Evolutionary conservation across 2,113 vertebrate species (phyloP).

Genomic region (Daboia siamensis): DNA sequence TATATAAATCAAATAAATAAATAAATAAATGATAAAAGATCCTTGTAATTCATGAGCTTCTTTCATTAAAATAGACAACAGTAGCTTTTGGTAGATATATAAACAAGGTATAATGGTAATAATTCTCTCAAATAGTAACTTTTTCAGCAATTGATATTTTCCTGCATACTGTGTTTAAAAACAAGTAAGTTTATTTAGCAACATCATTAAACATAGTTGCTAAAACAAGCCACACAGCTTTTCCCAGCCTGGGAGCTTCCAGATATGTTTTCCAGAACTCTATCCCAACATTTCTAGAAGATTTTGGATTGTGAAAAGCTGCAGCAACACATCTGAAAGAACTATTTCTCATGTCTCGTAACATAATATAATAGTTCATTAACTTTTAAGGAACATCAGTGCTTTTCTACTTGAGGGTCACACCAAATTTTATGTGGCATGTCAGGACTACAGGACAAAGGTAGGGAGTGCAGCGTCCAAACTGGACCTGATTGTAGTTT

Average conservation of each 20-base stretch:
- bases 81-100: background rate
- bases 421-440: background rate
- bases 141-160: background rate
- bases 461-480: background rate
- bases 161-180: background rate
- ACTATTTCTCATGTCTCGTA: background rate
- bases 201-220: background rate
- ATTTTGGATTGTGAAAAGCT: background rate
- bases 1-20: too few species aligned
- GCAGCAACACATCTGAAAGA: background rate
- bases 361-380: background rate
- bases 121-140: background rate
- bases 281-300: background rate
- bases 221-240: background rate
- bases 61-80: background rate
- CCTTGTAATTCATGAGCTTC: background rate
- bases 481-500: background rate
- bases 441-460: background rate
- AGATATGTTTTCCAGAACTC: background rate
- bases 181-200: background rate
- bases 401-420: background rate
- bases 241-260: background rate
- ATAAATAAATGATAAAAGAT: background rate
- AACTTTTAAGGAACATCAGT: background rate
- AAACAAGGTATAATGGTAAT: background rate